Evolutionary conservation across 1,140 invertebrate species (phyloP).

Genomic region (Drosophila fuyamai): DNA sequence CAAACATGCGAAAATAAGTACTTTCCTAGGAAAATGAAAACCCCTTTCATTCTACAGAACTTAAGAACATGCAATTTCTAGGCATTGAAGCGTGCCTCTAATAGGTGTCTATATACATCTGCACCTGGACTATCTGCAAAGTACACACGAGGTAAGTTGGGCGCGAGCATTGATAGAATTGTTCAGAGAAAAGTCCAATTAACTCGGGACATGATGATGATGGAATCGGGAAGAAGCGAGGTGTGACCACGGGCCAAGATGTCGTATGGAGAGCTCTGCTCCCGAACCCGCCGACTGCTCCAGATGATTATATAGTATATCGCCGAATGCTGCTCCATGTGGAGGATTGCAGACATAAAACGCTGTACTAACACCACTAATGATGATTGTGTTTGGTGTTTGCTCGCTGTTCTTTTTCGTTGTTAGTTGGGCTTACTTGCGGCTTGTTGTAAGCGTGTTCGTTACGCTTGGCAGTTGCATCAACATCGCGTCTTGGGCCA

Average conservation of each 20-base stretch:
- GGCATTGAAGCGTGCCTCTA: constrained; percentile 71
- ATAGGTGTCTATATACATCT: constrained; percentile 56
- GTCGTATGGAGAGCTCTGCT: constrained; percentile 26
- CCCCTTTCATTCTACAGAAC: constrained; percentile 1
- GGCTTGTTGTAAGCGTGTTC: constrained; percentile 72
- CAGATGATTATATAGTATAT: constrained; percentile 58
- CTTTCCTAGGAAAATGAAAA: constrained; percentile 31
- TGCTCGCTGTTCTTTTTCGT: constrained; percentile 45
- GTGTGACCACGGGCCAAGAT: constrained; percentile 67
- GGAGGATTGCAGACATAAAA: not conserved
- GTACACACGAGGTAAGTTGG: constrained; percentile 15
- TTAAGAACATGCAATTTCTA: constrained; percentile 46
- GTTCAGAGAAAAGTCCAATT: constrained; percentile 64
- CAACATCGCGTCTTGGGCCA: constrained; percentile 47
- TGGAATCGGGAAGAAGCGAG: constrained; percentile 57
- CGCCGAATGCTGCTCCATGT: constrained; percentile 1
- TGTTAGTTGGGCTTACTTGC: constrained; percentile 34
- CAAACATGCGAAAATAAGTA: constrained; percentile 34
- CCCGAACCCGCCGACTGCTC: constrained; percentile 37
- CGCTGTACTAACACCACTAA: constrained; percentile 60
- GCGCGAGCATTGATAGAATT: constrained; percentile 73
- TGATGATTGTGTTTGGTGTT: constrained; percentile 68
- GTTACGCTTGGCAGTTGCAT: constrained; percentile 81
- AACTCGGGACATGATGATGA: constrained; percentile 43
- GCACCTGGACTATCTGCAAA: constrained; percentile 29